phyloP scores from a whole-genome alignment of 2,113 vertebrate species.

The Eurypyga helias region DNA sequence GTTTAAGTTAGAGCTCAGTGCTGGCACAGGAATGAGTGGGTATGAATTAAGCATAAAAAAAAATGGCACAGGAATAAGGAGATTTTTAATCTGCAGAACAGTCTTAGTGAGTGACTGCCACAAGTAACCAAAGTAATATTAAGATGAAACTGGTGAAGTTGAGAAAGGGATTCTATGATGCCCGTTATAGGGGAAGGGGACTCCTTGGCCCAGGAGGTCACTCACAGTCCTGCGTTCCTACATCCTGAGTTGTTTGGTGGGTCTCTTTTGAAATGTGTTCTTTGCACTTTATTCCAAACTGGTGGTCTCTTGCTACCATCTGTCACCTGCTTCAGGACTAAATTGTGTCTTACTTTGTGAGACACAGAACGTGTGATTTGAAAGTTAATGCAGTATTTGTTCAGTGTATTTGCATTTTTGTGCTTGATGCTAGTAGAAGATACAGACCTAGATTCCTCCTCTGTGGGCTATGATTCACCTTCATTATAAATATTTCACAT shows the following conservation, averaged over 20 bases:
- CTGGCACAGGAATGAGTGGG: background rate
- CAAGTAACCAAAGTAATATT: background rate
- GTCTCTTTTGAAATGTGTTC: background rate
- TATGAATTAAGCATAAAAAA: background rate
- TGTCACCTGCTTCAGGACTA: constrained; percentile 31
- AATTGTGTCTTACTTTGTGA: constrained; percentile 25
- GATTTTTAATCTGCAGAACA: background rate
- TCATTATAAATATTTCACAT: constrained; percentile 73
- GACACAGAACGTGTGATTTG: constrained; percentile 48
- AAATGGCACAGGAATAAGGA: background rate
- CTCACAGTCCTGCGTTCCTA: background rate
- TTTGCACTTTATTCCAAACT: background rate
- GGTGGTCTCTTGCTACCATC: constrained; percentile 33
- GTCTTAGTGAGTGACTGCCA: background rate
- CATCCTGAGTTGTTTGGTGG: background rate
- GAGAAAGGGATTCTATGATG: background rate
- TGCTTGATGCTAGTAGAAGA: constrained; percentile 46
- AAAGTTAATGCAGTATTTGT: constrained; percentile 65
- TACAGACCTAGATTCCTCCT: constrained; percentile 57
- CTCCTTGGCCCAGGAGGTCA: background rate
- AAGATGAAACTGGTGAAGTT: background rate
- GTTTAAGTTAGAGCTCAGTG: background rate
- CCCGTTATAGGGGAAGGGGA: background rate
- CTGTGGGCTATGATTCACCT: constrained; percentile 68
- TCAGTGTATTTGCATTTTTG: constrained; percentile 67